phyloP scores from a whole-genome alignment of 1,140 invertebrate species.

The Drosophila malerkotliana region DNA sequence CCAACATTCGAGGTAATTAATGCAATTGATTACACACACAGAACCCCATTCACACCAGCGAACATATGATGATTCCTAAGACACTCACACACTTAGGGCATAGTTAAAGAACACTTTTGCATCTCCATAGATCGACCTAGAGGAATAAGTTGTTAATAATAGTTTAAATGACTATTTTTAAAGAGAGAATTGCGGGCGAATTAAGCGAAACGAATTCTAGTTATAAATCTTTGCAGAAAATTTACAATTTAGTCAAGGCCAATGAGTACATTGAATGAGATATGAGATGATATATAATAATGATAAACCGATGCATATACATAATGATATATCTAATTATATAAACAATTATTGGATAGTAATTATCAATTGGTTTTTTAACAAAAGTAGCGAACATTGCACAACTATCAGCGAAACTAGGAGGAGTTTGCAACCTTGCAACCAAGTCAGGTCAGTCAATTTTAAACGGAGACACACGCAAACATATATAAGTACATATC shows the following conservation, averaged over 20 bases:
- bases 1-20: conserved; percentile 74
- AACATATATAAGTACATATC: conserved; percentile 76
- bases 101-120: conserved; percentile 69
- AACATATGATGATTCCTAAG: conserved; percentile 73
- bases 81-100: conserved; percentile 42
- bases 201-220: conserved; percentile 39
- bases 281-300: conserved; percentile 25
- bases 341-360: conserved; percentile 60
- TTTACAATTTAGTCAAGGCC: conserved; percentile 54
- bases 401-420: conserved; percentile 61
- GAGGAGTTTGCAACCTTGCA: conserved; percentile 41
- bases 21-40: conserved; percentile 70
- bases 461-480: conserved; percentile 49
- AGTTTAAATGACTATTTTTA: conserved; percentile 68
- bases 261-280: conserved; percentile 56
- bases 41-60: conserved; percentile 50
- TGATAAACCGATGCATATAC: conserved; percentile 38
- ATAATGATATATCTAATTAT: conserved; percentile 33
- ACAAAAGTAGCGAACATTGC: conserved; percentile 64
- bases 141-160: conserved; percentile 73
- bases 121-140: conserved; percentile 62
- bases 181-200: conserved; percentile 24
- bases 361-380: conserved; percentile 76
- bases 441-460: conserved; percentile 43
- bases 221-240: conserved; percentile 45